Percentiles rank a stretch among this genome's conserved stretches.
phyloP scores from a whole-genome alignment of 2,797 vertebrate genomes.

The Babyrousa celebensis region DNA sequence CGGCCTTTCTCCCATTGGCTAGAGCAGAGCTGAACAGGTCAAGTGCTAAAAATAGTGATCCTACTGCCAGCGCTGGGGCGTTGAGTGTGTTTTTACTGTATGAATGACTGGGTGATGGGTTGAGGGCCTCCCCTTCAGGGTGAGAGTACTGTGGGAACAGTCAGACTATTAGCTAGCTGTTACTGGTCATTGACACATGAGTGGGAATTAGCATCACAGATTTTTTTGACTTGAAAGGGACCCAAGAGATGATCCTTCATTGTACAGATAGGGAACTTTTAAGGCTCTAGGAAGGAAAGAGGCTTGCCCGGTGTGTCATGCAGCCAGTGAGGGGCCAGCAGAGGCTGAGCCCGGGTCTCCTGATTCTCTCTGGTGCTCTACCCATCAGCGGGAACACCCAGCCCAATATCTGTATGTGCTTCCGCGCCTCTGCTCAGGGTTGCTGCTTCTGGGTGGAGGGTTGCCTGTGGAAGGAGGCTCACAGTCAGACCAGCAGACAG shows the following conservation, averaged over 20 bases:
- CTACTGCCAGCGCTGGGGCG: neutral
- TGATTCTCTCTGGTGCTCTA: neutral
- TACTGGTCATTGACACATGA: neutral
- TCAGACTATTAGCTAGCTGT: neutral
- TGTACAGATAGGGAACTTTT: neutral
- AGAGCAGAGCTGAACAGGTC: slow-evolving; percentile 7
- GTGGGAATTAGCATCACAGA: neutral
- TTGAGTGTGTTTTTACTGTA: neutral
- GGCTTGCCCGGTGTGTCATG: neutral
- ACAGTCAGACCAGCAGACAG: neutral
- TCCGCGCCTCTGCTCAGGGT: neutral
- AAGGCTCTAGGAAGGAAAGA: slow-evolving; percentile 47
- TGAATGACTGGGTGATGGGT: neutral
- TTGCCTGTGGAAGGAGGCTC: neutral
- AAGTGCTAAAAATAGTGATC: neutral
- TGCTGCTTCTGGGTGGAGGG: neutral
- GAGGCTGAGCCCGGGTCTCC: neutral
- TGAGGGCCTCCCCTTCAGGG: neutral
- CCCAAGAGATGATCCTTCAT: neutral
- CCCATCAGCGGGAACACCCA: neutral
- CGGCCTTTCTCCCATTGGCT: neutral
- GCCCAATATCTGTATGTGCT: neutral
- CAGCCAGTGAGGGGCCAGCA: neutral
- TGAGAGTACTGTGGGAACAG: neutral
- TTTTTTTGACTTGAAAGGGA: slow-evolving; percentile 37